phyloP scores from a whole-genome alignment of 2,797 vertebrate genomes.

The Rhinichthys osculus region DNA sequence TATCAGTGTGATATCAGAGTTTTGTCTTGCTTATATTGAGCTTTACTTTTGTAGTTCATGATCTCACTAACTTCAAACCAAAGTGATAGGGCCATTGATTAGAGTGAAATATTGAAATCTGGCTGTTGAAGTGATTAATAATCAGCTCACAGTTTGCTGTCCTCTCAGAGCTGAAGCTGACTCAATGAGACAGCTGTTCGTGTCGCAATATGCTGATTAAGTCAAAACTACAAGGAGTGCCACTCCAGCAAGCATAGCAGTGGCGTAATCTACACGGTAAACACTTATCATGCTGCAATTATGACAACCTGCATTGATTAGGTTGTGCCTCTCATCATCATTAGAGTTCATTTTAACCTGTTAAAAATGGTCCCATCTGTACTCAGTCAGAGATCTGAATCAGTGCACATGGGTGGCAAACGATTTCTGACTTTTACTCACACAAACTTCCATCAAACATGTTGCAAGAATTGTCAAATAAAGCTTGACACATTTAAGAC shows the following conservation, averaged over 20 bases:
- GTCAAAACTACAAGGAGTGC: slow-evolving; percentile 75
- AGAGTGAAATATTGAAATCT: slow-evolving; percentile 44
- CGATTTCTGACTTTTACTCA: not conserved
- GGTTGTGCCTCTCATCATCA: slow-evolving; percentile 81
- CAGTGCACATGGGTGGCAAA: slow-evolving; percentile 24
- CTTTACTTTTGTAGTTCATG: not conserved
- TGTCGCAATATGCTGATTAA: slow-evolving; percentile 67
- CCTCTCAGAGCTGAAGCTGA: slow-evolving; percentile 73
- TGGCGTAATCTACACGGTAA: slow-evolving; percentile 78
- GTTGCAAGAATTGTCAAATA: not conserved
- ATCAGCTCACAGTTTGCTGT: slow-evolving; percentile 64
- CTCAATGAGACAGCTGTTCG: slow-evolving; percentile 70
- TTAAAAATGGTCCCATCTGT: slow-evolving; percentile 83
- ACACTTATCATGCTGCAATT: slow-evolving; percentile 76
- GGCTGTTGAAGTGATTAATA: slow-evolving; percentile 58
- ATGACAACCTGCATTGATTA: slow-evolving; percentile 79
- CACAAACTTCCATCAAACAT: not conserved
- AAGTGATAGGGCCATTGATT: slow-evolving; percentile 46
- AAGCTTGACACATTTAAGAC: not conserved
- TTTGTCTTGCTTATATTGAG: not conserved
- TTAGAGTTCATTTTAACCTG: slow-evolving; percentile 74
- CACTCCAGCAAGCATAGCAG: slow-evolving; percentile 74
- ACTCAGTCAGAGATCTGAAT: slow-evolving; percentile 65
- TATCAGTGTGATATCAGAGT: not conserved
- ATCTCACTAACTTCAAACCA: slow-evolving; percentile 19